Base-by-base conservation (phyloP, 2,888 invertebrate species). In the Achlya flavicornis region DNA sequence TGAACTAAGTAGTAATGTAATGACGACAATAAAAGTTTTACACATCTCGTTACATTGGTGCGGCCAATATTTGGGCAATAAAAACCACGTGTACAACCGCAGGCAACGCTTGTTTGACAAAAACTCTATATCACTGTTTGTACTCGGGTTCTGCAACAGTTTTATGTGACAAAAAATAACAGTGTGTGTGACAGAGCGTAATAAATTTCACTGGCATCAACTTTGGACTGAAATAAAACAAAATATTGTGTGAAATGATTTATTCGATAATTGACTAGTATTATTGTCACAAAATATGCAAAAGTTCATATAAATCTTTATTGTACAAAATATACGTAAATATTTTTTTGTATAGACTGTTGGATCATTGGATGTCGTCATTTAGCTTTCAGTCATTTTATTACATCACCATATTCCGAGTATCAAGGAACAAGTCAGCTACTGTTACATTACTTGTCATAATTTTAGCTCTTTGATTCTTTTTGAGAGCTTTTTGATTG, bases 21-120 rank as follows among this genome's bases (percentile, higher is more conserved):
- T n/a, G 26, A 12, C 12, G 3, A 60, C 7, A 43, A 43, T 41
- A 41, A 43, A 38, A 43, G 60, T 43, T 43, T 26, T 19, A 38
- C 26, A 26, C 60, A n/a, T 35, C 35, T 41, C 41, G 60, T 60
- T 41, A 41, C 41, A 41, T 41, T 60, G 57, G 41, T 26, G 32
- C 53, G 65, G 66, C 63, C 69, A 68, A 70, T 73, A 71, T 74
- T 74, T 68, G 66, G 63, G 66, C 63, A 67, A 70, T 72, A 72
- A 70, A 71, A 68, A 64, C 63, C 63, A 69, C 68, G 65, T 68
- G 60, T 41, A 14, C 26, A 43, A 43, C 60, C 60, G 14, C 60
- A 12, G 68, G 64, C 66, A 68, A 65, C 66, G 62, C 71, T 65
- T 65, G 67, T 65, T 63, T 64, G 63, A 41, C 62, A 59, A 63